Conservation (phyloP, 2,888 invertebrate species). For the Omphaloscelis lunosa region DNA sequence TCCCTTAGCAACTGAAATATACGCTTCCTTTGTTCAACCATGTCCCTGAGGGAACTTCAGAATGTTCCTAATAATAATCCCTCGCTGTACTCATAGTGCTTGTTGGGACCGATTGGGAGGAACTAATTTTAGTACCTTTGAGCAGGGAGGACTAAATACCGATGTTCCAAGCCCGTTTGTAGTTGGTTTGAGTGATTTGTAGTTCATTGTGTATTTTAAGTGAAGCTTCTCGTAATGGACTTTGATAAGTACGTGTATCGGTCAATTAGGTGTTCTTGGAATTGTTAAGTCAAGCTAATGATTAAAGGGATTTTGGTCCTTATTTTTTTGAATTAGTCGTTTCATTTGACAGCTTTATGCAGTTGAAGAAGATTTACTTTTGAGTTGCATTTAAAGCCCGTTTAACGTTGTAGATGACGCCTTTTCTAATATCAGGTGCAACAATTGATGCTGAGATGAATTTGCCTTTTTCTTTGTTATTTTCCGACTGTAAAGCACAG, state of each 20-base stretch:
- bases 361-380: background rate
- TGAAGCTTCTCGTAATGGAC: conserved; percentile 18
- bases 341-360: background rate
- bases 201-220: conserved; percentile 16
- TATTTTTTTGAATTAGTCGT: background rate
- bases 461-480: background rate
- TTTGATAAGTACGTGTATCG: background rate
- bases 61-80: conserved; percentile 53
- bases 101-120: conserved; percentile 32
- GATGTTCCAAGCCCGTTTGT: conserved; percentile 14
- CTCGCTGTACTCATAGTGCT: conserved; percentile 24
- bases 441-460: background rate
- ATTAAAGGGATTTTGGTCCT: background rate
- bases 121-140: conserved; percentile 42
- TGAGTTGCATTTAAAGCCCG: too few species aligned
- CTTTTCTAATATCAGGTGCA: background rate
- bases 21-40: conserved; percentile 53
- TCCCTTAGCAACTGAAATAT: conserved; percentile 65
- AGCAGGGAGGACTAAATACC: conserved; percentile 31
- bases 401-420: background rate
- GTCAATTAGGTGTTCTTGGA: conserved; percentile 17
- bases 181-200: conserved; percentile 41
- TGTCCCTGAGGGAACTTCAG: conserved; percentile 44
- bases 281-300: background rate
- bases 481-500: background rate